Evolutionary conservation across 2,797 vertebrate genomes (phyloP).

Genomic region (Chrysocyon brachyurus): DNA sequence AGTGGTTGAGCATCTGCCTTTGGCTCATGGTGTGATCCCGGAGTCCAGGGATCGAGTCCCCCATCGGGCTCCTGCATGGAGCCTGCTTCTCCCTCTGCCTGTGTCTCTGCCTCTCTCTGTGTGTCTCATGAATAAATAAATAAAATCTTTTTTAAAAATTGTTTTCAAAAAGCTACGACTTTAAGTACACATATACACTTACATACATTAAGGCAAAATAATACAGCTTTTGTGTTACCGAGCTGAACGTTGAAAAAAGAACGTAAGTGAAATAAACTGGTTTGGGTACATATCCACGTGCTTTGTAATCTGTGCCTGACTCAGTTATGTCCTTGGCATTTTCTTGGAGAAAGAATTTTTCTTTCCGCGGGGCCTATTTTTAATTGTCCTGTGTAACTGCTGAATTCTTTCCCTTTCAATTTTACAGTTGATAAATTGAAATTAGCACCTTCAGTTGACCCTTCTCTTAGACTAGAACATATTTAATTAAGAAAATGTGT

Average conservation of each 20-base stretch:
- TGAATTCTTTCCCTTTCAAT: background rate
- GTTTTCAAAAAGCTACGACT: background rate
- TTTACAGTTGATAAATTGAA: background rate
- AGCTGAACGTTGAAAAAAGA: background rate
- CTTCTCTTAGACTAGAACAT: background rate
- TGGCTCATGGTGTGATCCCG: no score
- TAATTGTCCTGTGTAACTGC: background rate
- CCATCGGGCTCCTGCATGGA: no score
- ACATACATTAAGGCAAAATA: background rate
- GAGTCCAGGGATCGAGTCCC: no score
- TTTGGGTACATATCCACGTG: background rate
- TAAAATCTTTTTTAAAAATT: background rate
- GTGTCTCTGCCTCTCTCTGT: no score
- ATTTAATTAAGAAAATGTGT: background rate
- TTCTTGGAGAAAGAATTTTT: background rate
- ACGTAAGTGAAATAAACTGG: background rate
- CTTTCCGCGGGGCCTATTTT: background rate
- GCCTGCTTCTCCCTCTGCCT: no score
- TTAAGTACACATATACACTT: background rate
- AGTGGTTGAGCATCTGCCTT: no score
- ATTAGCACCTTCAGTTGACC: background rate
- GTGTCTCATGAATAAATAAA: no score
- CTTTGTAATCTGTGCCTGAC: rapidly evolving
- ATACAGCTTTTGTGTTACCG: background rate
- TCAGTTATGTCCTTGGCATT: background rate